Evolutionary conservation across 1,140 invertebrate genomes (phyloP).

Genomic region (Drosophila pseudoobscura): DNA sequence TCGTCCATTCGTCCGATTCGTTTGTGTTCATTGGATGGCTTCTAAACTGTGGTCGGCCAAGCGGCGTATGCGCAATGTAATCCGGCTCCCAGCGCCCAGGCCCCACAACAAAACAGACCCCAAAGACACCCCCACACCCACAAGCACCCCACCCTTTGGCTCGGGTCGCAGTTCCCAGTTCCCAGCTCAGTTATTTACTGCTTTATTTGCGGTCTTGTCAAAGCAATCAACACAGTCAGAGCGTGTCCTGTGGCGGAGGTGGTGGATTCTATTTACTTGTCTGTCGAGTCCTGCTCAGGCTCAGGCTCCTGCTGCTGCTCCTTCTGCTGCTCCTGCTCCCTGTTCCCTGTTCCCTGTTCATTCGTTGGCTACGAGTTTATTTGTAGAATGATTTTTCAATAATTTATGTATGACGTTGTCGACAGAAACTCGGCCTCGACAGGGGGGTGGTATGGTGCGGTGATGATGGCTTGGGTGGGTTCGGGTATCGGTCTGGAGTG

Average conservation of each 20-base stretch:
- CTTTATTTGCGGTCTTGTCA: slow-evolving; percentile 79
- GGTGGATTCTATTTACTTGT: slow-evolving; percentile 74
- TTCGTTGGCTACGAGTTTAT: slow-evolving; percentile 58
- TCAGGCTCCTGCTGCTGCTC: neutral
- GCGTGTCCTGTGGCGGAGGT: slow-evolving; percentile 48
- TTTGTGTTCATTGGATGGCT: neutral
- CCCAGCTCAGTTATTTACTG: slow-evolving; percentile 68
- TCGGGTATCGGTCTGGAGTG: no score
- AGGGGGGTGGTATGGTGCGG: neutral
- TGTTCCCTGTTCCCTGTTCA: slow-evolving; percentile 6
- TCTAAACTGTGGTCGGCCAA: slow-evolving; percentile 17
- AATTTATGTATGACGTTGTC: slow-evolving; percentile 77
- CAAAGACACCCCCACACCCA: neutral
- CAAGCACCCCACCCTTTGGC: neutral
- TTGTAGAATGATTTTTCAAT: slow-evolving; percentile 82
- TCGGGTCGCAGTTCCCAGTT: slow-evolving; percentile 16
- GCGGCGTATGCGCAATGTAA: slow-evolving; percentile 69
- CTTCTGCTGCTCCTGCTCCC: slow-evolving; percentile 4
- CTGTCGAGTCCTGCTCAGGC: slow-evolving; percentile 19
- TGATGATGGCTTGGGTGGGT: neutral
- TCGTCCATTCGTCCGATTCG: no score
- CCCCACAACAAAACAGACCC: neutral
- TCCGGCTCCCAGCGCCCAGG: no score
- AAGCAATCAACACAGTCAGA: slow-evolving; percentile 73
- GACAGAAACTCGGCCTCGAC: slow-evolving; percentile 15